A percentile compares a stretch with the other conserved stretches of the same genome.
Conservation (phyloP, 2,888 invertebrate genomes). For the Cosmopolites sordidus region DNA sequence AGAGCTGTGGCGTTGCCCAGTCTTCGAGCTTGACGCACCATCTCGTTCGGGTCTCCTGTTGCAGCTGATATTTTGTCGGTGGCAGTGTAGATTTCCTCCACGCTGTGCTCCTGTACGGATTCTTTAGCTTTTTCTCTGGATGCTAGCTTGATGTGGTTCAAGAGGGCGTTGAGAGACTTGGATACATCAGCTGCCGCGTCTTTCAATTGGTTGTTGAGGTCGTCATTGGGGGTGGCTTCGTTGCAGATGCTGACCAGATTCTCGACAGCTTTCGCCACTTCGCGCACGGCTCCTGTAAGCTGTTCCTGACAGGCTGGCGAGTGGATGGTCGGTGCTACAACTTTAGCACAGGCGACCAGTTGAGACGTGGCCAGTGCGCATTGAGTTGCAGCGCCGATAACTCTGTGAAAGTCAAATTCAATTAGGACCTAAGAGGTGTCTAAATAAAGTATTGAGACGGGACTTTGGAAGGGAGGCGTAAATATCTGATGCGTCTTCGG, state of each 20-base stretch:
- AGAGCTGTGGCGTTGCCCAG: conserved; percentile 93
- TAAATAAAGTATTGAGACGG: too few relatives aligned
- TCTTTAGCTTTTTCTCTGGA: conserved; percentile 61
- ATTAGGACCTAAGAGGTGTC: too few relatives aligned
- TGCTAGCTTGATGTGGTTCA: conserved; percentile 79
- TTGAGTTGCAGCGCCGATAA: conserved; percentile 94
- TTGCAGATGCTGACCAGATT: conserved; percentile 79
- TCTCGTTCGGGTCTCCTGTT: conserved; percentile 83
- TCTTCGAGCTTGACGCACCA: conserved; percentile 88
- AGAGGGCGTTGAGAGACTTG: conserved; percentile 74
- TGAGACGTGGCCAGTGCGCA: conserved; percentile 97
- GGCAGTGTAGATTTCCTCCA: conserved; percentile 85
- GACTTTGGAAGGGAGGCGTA: too few relatives aligned
- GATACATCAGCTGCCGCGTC: conserved; percentile 85
- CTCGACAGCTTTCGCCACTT: conserved; percentile 90
- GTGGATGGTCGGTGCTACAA: conserved; percentile 79
- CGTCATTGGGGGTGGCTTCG: conserved; percentile 64
- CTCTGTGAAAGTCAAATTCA: conserved; percentile 50
- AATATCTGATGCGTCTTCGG: too few relatives aligned
- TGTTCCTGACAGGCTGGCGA: conserved; percentile 85
- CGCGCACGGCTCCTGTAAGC: conserved; percentile 84
- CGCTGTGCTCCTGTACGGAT: conserved; percentile 68
- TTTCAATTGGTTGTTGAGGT: conserved; percentile 68
- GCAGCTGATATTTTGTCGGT: conserved; percentile 84
- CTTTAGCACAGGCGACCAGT: conserved; percentile 94